Base-by-base conservation (phyloP, 2,888 invertebrate species). In the Netelia virgata region DNA sequence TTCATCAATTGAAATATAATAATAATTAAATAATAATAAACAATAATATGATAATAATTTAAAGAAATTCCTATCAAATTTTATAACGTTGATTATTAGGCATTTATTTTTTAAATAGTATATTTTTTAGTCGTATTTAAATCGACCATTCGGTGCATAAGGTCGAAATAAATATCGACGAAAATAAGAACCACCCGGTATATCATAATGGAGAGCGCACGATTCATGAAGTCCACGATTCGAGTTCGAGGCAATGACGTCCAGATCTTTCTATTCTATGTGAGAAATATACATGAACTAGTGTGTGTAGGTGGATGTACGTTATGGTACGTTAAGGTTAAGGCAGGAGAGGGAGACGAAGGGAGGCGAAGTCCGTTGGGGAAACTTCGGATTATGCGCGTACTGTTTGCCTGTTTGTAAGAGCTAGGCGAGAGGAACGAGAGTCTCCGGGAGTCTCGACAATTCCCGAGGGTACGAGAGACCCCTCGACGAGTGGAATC, bases 401-500 rank as follows among this genome's bases (percentile, higher is more conserved):
- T 36, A 41, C 28, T 50, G 50, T 70, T 55, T 61, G 63, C 53
- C n/a, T 18, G 28, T n/a, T 9, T 41, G 36, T 16, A 55, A 3
- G 59, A 80, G 55, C 16, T 16, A 18, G 57, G 57, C 57, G 20
- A 57, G 57, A 57, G 57, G 41, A 64, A n/a, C 10, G 64, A 70
- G 53, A 16, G 36, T 57, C 43, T 28, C 64, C 23, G 63, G 63
- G 55, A 57, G 23, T 3, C 18, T 43, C 72, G 16, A 66, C 55
- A 55, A 43, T 79, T 23, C 64, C 43, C 64, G 8, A 55, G 64
- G 28, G 53, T 50, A 28, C 18, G 47, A 8, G n/a, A 47, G 43
- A 23, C 16, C 43, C 23, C 23, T 47, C 78, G n/a, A 72, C 16
- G 73, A 50, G 14, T 5, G 16, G 73, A 64, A 73, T 80, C 73